Percentiles rank a stretch among this genome's conserved stretches.
phyloP scores from a whole-genome alignment of 2,888 invertebrate species.

The Ectemnius lituratus region DNA sequence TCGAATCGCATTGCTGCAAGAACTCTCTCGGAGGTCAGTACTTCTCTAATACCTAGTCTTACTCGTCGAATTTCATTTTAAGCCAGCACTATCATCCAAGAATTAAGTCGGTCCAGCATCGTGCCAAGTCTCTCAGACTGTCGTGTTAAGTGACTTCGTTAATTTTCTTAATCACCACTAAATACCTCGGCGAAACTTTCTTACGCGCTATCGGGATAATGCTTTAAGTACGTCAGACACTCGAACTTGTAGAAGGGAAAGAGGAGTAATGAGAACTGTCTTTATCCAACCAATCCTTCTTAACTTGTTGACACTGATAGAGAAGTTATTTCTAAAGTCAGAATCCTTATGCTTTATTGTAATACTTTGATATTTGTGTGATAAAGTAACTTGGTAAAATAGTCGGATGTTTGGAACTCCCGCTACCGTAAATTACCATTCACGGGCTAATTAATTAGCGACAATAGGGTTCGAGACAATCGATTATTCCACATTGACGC shows the following conservation, averaged over 20 bases:
- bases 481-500: constrained; percentile 53
- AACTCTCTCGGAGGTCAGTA: background rate
- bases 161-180: constrained; percentile 4
- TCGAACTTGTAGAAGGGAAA: background rate
- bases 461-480: constrained; percentile 43
- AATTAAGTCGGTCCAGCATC: background rate
- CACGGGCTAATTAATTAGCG: constrained; percentile 49
- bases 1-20: too few relatives aligned
- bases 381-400: constrained; percentile 26
- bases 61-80: too few relatives aligned
- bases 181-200: background rate
- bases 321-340: too few relatives aligned
- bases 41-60: background rate
- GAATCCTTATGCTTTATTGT: too few relatives aligned
- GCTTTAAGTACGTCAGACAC: background rate
- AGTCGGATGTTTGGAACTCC: background rate
- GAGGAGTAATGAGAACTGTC: too few relatives aligned
- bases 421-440: constrained; percentile 44
- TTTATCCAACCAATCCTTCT: too few relatives aligned
- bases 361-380: too few relatives aligned
- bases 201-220: background rate
- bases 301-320: too few relatives aligned
- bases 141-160: background rate
- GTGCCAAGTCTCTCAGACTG: background rate
- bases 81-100: background rate